Evolutionary conservation across 2,797 vertebrate genomes (phyloP).

Genomic region (Muraenolepis orangiensis): DNA sequence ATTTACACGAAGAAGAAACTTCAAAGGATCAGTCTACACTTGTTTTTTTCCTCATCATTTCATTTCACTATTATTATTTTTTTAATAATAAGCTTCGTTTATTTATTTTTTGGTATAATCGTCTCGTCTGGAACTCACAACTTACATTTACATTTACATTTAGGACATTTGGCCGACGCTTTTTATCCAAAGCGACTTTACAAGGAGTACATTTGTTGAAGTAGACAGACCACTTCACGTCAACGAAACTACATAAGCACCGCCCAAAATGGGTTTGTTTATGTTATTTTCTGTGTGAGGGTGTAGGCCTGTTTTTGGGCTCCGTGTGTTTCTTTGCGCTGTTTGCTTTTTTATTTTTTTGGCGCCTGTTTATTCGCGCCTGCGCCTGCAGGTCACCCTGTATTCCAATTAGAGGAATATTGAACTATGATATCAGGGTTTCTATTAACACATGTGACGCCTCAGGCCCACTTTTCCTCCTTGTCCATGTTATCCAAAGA

Average conservation of each 20-base stretch:
- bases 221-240: no score
- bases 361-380: neutral
- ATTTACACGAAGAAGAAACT: no score
- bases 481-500: neutral
- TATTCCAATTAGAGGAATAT: neutral
- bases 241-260: conserved; percentile 42
- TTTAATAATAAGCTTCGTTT: no score
- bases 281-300: neutral
- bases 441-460: neutral
- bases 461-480: neutral
- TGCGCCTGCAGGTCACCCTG: neutral
- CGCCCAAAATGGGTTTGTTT: conserved; percentile 35
- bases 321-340: neutral
- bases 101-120: neutral
- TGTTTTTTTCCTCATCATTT: no score
- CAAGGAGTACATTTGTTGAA: no score
- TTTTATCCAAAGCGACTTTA: no score
- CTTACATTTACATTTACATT: no score
- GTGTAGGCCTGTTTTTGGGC: neutral
- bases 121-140: no score
- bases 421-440: neutral
- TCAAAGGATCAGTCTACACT: neutral
- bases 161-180: no score
- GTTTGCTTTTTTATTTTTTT: no score
- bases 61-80: no score